Evolutionary conservation across 2,113 vertebrate genomes (phyloP).

Genomic region (Regulus satrapa): DNA sequence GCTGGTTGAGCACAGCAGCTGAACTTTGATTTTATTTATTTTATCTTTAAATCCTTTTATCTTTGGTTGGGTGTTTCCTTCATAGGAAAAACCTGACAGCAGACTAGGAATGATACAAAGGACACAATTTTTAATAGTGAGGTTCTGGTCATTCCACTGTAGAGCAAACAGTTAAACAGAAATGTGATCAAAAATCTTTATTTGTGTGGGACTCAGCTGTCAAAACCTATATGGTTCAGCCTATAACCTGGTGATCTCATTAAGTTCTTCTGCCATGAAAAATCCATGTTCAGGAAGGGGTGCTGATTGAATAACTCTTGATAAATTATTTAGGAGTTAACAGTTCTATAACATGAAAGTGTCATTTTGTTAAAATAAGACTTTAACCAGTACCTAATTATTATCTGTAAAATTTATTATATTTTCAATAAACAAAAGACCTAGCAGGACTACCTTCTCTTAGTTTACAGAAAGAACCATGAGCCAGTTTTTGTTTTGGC

Average conservation of each 20-base stretch:
- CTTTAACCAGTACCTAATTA: neutral
- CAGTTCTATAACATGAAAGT: neutral
- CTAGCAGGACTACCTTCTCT: neutral
- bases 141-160: neutral
- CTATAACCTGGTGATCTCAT: neutral
- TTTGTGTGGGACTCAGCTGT: neutral
- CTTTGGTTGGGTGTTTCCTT: neutral
- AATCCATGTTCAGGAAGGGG: neutral
- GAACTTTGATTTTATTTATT: neutral
- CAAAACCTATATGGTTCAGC: neutral
- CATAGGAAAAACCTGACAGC: neutral
- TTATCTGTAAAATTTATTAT: neutral
- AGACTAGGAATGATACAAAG: neutral
- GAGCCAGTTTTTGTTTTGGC: neutral
- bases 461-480: neutral
- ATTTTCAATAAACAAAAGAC: neutral
- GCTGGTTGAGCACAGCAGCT: neutral
- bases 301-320: neutral
- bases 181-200: neutral
- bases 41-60: neutral
- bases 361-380: neutral
- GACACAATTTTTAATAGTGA: neutral
- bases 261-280: neutral
- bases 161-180: neutral
- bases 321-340: neutral